Base-by-base conservation (phyloP, 2,113 vertebrate genomes). In the Caranx melampygus region DNA sequence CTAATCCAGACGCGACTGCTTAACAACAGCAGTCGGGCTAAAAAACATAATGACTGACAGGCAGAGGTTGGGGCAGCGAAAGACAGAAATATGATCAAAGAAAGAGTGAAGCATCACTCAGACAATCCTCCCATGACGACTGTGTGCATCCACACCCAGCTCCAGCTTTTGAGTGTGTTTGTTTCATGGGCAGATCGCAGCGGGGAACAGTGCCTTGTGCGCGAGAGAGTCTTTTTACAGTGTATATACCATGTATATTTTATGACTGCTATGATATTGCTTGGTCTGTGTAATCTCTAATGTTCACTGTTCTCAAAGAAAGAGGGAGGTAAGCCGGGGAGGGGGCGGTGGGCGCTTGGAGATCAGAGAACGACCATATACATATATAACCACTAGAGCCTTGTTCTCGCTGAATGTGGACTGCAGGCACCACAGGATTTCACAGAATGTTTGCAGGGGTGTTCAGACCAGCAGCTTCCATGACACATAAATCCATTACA, bases 221-320 rank as follows among this genome's bases (percentile, higher is more conserved):
- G 37, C 35, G 20, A 63, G 65, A 35, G 57, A 60, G 44, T 72
- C 9, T 72, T 75, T 75, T 68, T 21, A 52, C 55, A 72, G 66
- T 55, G 40, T 73, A 33, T 78, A 21, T 20, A 42, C 6, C 54
- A 80, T 84, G 54, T 86, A 84, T 90, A 82, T 87, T 91, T 89
- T 12, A 91, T 85, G 62, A 86, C 64, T 16, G 16, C 58, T 47
- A 21, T 75, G 81, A 78, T 68, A 62, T 82, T 87, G 68, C 74
- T 58, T 34, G 67, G 65, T 52, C 58, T 21, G 15, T 72, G 76
- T 62, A 21, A 75, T 59, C 60, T 75, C 68, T 26, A 74, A 70
- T 83, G 71, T 78, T 78, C 70, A 47, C 44, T 49, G 14, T 75
- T 82, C 49, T 75, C 35, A 58, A 13, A 3, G 54, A 65, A 65